These are phyloP conservation scores for Dasyurus viverrinus DNA, from an alignment of 2,113 vertebrate genomes.

Conservation along the genomic window DNA sequence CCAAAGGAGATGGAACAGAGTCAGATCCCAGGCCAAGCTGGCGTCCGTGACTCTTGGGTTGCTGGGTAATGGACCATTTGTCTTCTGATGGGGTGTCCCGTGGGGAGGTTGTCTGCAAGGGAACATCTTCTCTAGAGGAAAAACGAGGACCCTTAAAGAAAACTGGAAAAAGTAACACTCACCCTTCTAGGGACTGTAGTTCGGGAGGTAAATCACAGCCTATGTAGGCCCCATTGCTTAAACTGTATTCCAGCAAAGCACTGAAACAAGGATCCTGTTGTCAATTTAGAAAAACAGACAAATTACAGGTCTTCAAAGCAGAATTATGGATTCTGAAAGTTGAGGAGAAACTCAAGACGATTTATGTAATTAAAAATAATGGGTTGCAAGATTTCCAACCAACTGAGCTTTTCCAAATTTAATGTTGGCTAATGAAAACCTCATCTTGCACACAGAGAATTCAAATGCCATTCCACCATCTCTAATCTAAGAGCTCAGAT, in stretches of 20 bases:
- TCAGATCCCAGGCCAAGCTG: neutral
- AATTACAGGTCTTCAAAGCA: neutral
- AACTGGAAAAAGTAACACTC: constrained; percentile 57
- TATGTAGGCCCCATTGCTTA: constrained; percentile 87
- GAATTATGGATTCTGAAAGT: too few species aligned
- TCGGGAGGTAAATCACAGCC: constrained; percentile 91
- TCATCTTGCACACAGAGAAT: neutral
- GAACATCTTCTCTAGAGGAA: neutral
- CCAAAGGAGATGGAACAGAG: neutral
- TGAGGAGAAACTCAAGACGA: too few species aligned
- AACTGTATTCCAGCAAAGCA: constrained; percentile 90
- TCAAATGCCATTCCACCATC: neutral
- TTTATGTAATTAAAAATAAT: neutral
- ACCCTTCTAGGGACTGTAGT: constrained; percentile 78
- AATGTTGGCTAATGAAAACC: neutral
- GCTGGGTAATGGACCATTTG: too few species aligned
- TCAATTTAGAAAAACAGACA: constrained; percentile 12
- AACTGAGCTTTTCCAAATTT: neutral
- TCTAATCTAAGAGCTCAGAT: neutral
- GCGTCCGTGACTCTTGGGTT: neutral
- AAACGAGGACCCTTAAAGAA: neutral
- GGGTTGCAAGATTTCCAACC: neutral
- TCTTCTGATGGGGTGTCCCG: neutral
- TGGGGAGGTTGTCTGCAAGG: neutral
- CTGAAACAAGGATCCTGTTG: constrained; percentile 92